Percentiles rank a stretch among this genome's conserved stretches.
These are phyloP conservation scores for Trididemnum clinides DNA, from an alignment of 23 tunicate species.

Conservation along the genomic window DNA sequence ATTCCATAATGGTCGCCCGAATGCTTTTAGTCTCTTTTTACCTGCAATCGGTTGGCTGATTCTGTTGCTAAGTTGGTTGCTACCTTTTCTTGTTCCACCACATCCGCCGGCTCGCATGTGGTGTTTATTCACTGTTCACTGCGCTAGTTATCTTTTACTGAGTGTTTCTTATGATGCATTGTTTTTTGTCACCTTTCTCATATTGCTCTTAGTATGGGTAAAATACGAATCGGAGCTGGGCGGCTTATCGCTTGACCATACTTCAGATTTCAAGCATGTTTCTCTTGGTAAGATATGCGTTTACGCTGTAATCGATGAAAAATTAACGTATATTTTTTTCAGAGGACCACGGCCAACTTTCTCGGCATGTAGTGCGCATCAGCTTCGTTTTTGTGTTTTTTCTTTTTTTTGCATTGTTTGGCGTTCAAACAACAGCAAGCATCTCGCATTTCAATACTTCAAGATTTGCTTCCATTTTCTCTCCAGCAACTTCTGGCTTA, in stretches of 20 bases:
- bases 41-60: slow-evolving; percentile 1
- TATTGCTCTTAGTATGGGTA: slow-evolving; percentile 13
- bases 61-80: slow-evolving; percentile 13
- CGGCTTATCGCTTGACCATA: too few relatives aligned
- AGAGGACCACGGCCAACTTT: too few relatives aligned
- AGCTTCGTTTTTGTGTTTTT: slow-evolving; percentile 49
- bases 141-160: slow-evolving; percentile 9
- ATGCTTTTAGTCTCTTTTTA: not conserved
- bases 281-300: too few relatives aligned
- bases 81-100: not conserved
- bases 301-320: too few relatives aligned
- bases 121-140: not conserved
- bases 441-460: not conserved
- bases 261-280: too few relatives aligned
- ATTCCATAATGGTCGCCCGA: not conserved
- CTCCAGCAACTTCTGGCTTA: too few relatives aligned
- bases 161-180: slow-evolving; percentile 27
- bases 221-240: not conserved
- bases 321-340: too few relatives aligned
- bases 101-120: not conserved
- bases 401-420: slow-evolving; percentile 66
- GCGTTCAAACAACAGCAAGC: slow-evolving; percentile 62
- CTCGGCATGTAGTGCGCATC: slow-evolving; percentile 31
- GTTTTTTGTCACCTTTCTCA: slow-evolving; percentile 4
- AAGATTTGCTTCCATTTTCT: too few relatives aligned